Evolutionary conservation across 2,888 invertebrate species (phyloP).

Genomic region (Lepidochitona cinerea): DNA sequence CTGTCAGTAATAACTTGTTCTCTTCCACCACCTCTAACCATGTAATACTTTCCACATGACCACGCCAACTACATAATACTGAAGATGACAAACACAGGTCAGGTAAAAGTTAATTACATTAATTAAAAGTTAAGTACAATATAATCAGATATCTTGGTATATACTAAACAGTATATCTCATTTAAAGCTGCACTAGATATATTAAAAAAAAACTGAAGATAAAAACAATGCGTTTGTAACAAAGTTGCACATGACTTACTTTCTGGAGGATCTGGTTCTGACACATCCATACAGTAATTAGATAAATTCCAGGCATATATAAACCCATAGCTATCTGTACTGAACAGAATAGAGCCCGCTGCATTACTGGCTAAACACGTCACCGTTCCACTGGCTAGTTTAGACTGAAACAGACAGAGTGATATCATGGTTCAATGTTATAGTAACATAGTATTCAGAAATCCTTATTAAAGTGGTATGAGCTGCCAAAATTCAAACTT

Average conservation of each 20-base stretch:
- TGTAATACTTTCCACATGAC: constrained; percentile 68
- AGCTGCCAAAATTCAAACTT: no score
- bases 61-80: constrained; percentile 68
- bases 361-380: constrained; percentile 56
- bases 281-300: constrained; percentile 54
- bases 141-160: neutral
- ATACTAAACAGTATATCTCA: neutral
- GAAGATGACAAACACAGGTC: constrained; percentile 23
- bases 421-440: no score
- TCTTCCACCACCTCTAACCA: constrained; percentile 66
- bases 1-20: constrained; percentile 63
- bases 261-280: constrained; percentile 57
- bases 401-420: constrained; percentile 41
- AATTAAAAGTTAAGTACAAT: neutral
- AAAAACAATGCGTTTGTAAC: no score
- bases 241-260: constrained; percentile 45
- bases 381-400: constrained; percentile 52
- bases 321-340: constrained; percentile 68
- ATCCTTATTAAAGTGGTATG: no score
- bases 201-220: no score
- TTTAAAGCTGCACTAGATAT: no score
- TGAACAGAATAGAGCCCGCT: constrained; percentile 55
- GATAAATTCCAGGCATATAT: constrained; percentile 67
- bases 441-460: no score
- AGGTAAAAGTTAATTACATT: neutral